Conservation (phyloP, 2,888 invertebrate genomes). For the Epistrophella euchroma region DNA sequence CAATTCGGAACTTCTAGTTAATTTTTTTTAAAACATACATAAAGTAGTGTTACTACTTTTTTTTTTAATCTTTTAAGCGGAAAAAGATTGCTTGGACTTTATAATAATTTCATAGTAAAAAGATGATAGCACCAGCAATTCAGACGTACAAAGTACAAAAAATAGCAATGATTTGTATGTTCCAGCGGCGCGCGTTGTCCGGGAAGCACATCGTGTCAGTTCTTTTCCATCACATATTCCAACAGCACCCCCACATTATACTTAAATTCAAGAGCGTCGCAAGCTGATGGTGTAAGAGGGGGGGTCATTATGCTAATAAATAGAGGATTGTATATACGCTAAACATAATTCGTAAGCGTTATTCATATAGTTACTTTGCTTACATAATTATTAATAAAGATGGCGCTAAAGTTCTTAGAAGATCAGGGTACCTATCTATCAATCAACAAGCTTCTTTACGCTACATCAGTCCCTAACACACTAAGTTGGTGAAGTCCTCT, state of each 20-base stretch:
- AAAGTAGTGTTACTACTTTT: neutral
- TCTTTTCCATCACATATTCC: slow-evolving; percentile 12
- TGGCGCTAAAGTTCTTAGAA: too few relatives aligned
- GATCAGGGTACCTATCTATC: too few relatives aligned
- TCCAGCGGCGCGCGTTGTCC: neutral
- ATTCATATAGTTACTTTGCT: too few relatives aligned
- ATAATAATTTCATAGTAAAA: slow-evolving; percentile 12
- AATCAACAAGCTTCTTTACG: too few relatives aligned
- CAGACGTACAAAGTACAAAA: slow-evolving; percentile 68
- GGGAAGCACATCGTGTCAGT: neutral
- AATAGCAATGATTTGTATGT: slow-evolving; percentile 15
- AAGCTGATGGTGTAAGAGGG: too few relatives aligned
- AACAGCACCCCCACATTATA: slow-evolving; percentile 30
- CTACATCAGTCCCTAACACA: too few relatives aligned
- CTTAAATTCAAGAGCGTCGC: neutral
- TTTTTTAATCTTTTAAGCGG: slow-evolving; percentile 18
- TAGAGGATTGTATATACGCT: too few relatives aligned
- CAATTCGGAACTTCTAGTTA: neutral
- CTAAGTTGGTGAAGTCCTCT: too few relatives aligned
- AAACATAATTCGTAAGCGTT: too few relatives aligned
- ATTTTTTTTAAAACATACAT: neutral
- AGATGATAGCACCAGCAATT: slow-evolving; percentile 42
- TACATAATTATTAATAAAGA: too few relatives aligned
- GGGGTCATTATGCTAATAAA: too few relatives aligned
- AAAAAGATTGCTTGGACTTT: slow-evolving; percentile 15